Percentiles rank a stretch among this genome's conserved stretches.
Conservation (phyloP, 64 coral and sea anemone genomes). For the Stichodactyla mertensii region DNA sequence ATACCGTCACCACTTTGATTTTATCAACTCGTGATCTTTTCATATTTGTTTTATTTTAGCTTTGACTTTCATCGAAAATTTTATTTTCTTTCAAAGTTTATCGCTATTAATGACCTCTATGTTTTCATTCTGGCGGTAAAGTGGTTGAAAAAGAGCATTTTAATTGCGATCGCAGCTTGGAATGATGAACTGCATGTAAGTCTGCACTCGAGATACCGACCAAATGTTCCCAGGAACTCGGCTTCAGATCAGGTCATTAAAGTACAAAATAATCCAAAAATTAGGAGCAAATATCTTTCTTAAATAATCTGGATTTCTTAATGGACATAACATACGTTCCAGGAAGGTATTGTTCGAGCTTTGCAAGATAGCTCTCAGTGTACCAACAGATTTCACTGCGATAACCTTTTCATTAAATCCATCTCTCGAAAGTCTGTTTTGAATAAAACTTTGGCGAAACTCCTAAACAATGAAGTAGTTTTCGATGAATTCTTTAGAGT, state of each 20-base stretch:
- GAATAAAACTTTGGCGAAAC: neutral
- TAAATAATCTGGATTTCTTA: neutral
- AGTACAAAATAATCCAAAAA: neutral
- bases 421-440: constrained; percentile 5
- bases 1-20: neutral
- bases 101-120: neutral
- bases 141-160: neutral
- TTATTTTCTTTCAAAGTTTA: constrained; percentile 18
- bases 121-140: neutral
- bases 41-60: constrained; percentile 8
- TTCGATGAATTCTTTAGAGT: neutral
- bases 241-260: neutral
- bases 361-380: neutral
- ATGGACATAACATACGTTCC: neutral
- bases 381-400: neutral
- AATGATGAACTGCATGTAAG: neutral
- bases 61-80: constrained; percentile 10
- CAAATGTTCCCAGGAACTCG: neutral
- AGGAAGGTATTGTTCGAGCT: neutral
- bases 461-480: neutral
- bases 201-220: neutral
- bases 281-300: constrained; percentile 1
- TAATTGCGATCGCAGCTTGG: neutral
- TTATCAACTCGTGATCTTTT: neutral
- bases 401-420: constrained; percentile 4